phyloP scores from a whole-genome alignment of 1,140 invertebrate species.

The Megalopta genalis region DNA sequence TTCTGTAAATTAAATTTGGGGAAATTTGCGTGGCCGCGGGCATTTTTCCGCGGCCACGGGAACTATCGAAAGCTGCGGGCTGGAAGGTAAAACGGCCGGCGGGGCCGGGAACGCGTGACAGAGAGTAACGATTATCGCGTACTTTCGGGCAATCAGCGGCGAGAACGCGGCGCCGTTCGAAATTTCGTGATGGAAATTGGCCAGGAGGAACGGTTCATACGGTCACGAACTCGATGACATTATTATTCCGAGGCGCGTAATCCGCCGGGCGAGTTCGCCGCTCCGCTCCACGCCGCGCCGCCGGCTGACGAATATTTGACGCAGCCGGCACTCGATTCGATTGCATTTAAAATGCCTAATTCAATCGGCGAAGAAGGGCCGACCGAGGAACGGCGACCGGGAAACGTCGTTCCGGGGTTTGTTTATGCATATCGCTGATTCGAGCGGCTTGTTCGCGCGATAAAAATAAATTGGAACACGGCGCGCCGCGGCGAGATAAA shows the following conservation, averaged over 20 bases:
- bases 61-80: not conserved
- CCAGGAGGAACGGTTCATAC: conserved; percentile 34
- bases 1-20: too few species aligned
- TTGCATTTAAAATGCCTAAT: conserved; percentile 71
- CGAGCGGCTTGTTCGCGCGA: not conserved
- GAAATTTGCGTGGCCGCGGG: not conserved
- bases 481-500: conserved; percentile 9
- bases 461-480: conserved; percentile 10
- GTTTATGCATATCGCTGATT: conserved; percentile 8
- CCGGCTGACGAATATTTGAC: conserved; percentile 67
- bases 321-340: conserved; percentile 60
- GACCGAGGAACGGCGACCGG: not conserved
- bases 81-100: not conserved
- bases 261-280: too few species aligned
- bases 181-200: conserved; percentile 56
- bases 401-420: not conserved
- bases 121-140: conserved; percentile 35
- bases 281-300: too few species aligned
- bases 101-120: conserved; percentile 10
- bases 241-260: conserved; percentile 69
- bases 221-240: conserved; percentile 58
- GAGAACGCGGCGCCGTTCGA: conserved; percentile 19
- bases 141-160: conserved; percentile 39
- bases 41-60: not conserved
- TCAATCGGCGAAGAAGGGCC: conserved; percentile 35